Base-by-base conservation (phyloP, 2,113 vertebrate genomes). In the Riparia riparia region DNA sequence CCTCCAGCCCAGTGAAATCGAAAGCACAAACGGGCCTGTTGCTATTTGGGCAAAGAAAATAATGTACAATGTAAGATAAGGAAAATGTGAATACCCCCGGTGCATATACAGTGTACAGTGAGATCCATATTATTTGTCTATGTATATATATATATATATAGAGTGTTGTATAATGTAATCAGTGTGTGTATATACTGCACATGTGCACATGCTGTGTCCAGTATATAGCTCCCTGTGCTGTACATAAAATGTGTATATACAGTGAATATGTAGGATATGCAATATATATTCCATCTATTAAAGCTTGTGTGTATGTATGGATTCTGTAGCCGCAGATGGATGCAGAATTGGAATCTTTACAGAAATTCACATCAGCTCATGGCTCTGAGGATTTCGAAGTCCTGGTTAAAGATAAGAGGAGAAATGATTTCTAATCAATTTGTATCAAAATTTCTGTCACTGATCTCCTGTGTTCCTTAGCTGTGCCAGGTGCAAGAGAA, bases 171-270 rank as follows among this genome's bases (percentile, higher is more conserved):
- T 71, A 92, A 83, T 93, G 76, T 92, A 93, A 95, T 70, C 81
- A 93, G 82, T 90, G 82, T 85, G 90, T 95, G 86, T 97, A 95
- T 92, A 95, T 96, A 94, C 71, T 73, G 34, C 56, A 56, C 25
- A 37, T 34, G 60, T 63, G 82, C 86, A 81, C 93, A 56, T 95
- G 54, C 88, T 81, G n/a, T 39, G 66, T 45, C 64, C 74, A 70
- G 70, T 32, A 50, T 74, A 71, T 61, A 85, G 69, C 60, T 70
- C 50, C 82, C 64, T 44, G 82, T 95, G 82, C 88, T 96, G 93
- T 96, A 95, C 90, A 96, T 51, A 96, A 86, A 53, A 68, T 28
- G 28, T 96, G 85, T 94, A 96, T 92, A 96, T 96, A 95, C 94
- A 82, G 7, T 37, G 85, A 49, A 41, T 88, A 92, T 95, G 93